These are phyloP conservation scores for Amblyteles armatorius DNA, from an alignment of 2,888 invertebrate species.

Conservation along the genomic window DNA sequence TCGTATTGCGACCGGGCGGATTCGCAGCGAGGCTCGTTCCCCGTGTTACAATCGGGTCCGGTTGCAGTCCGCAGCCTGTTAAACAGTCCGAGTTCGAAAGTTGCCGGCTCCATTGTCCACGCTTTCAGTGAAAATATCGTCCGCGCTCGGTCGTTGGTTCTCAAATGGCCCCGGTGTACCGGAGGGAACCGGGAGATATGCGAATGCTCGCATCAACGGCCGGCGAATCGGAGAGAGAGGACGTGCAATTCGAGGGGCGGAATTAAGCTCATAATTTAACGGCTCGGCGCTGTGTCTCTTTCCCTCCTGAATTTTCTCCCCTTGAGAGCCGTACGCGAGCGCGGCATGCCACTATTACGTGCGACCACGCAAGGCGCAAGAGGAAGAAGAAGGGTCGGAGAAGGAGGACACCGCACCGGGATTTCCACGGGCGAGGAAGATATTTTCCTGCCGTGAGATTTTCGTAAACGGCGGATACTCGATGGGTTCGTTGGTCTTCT, in stretches of 20 bases:
- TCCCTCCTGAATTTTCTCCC: constrained; percentile 38
- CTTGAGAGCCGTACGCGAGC: constrained; percentile 44
- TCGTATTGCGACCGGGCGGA: constrained; percentile 8
- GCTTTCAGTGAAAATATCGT: constrained; percentile 47
- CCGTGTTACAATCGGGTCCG: background rate
- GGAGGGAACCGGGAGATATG: background rate
- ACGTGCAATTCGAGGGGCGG: constrained; percentile 58
- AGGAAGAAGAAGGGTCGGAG: background rate
- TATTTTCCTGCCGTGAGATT: constrained; percentile 46
- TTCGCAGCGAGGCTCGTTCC: background rate
- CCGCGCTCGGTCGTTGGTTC: constrained; percentile 22
- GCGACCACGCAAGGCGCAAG: constrained; percentile 36
- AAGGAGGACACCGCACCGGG: background rate
- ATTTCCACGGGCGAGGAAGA: constrained; percentile 35
- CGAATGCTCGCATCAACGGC: constrained; percentile 41
- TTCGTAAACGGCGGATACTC: constrained; percentile 19
- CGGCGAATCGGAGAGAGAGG: constrained; percentile 21
- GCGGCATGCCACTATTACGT: constrained; percentile 59
- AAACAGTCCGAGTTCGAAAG: constrained; percentile 44
- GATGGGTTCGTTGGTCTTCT: constrained; percentile 1
- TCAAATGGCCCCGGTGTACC: constrained; percentile 7
- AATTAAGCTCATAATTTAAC: constrained; percentile 66
- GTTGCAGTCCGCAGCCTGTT: constrained; percentile 2
- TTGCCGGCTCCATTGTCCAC: constrained; percentile 51
- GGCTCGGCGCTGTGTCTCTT: constrained; percentile 55